These are phyloP conservation scores for Euzophera pinguis DNA, from an alignment of 2,888 invertebrate genomes.

Conservation along the genomic window DNA sequence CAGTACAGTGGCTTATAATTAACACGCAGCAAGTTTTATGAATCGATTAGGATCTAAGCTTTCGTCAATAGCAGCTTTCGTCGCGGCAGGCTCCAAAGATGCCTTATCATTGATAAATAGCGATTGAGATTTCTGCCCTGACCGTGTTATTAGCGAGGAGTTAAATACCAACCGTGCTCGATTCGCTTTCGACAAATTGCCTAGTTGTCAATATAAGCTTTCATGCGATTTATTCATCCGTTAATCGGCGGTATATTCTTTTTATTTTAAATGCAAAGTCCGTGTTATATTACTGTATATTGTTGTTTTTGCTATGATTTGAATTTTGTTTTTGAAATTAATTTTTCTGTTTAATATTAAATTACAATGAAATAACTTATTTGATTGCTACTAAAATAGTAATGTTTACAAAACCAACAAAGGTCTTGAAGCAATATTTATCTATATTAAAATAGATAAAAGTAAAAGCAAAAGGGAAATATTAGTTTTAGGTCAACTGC, in stretches of 20 bases:
- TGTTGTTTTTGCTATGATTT: neutral
- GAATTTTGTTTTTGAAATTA: too few species aligned
- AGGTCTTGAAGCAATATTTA: too few species aligned
- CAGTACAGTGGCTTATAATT: conserved; percentile 78
- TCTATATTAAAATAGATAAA: neutral
- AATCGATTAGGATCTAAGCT: conserved; percentile 80
- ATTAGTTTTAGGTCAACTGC: conserved; percentile 28
- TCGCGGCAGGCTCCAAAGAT: conserved; percentile 59
- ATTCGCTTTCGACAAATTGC: conserved; percentile 65
- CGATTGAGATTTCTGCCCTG: conserved; percentile 72
- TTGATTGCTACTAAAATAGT: too few species aligned
- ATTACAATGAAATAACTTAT: too few species aligned
- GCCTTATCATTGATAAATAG: conserved; percentile 75
- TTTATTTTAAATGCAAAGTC: conserved; percentile 5
- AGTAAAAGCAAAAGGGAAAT: neutral
- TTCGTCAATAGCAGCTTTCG: conserved; percentile 77
- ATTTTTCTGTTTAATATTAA: too few species aligned
- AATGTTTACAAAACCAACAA: too few species aligned
- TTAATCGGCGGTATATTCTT: conserved; percentile 18
- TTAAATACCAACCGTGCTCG: conserved; percentile 52
- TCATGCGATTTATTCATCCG: conserved; percentile 43
- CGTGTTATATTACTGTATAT: neutral
- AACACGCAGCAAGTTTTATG: conserved; percentile 78
- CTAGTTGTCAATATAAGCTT: conserved; percentile 55
- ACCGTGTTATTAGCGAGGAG: conserved; percentile 66